Base-by-base conservation (phyloP, 2,888 invertebrate genomes). In the Parnassius glacialis region DNA sequence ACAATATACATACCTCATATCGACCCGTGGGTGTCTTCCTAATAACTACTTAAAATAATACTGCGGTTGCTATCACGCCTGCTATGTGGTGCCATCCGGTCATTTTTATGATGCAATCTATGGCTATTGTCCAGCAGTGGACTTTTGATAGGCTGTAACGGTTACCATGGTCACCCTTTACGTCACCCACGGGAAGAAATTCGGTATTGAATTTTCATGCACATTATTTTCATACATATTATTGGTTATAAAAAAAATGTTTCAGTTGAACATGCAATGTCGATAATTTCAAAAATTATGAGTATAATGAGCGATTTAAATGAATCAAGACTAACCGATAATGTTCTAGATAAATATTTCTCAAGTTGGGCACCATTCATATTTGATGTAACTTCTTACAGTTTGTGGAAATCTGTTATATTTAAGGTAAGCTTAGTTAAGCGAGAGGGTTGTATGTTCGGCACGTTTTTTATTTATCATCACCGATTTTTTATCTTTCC, bases 181-280 rank as follows among this genome's bases (percentile, higher is more conserved):
- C 16, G 16, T 16, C 16, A 16, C 16, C 16, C 16, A 16, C 16
- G 16, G 16, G 16, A 16, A 16, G 16, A 16, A 16, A 16, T 16
- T 16, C 1, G 16, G 1, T 16, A 1, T 16, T 16, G 16, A 16
- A 16, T 16, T 16, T 16, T 16, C 16, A 16, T 16, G 1, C 16
- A 16, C 16, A n/a, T n/a, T n/a, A n/a, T n/a, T n/a, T n/a, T n/a
- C n/a, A n/a, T n/a, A n/a, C n/a, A n/a, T n/a, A n/a, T n/a, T 16
- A 16, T 16, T 16, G 16, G 1, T 16, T 9, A n/a, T 10, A 20
- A n/a, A 13, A 16, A 10, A 13, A 16, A 50, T 45, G 59, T 78
- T 75, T n/a, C 73, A 83, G 83, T 79, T 10, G 81, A 81, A 69
- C 76, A 80, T 42, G 12, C 73, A 1, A 54, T 80, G 0, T 75